These are phyloP conservation scores for Paradisaea rubra DNA, from an alignment of 2,113 vertebrate species.

Conservation along the genomic window DNA sequence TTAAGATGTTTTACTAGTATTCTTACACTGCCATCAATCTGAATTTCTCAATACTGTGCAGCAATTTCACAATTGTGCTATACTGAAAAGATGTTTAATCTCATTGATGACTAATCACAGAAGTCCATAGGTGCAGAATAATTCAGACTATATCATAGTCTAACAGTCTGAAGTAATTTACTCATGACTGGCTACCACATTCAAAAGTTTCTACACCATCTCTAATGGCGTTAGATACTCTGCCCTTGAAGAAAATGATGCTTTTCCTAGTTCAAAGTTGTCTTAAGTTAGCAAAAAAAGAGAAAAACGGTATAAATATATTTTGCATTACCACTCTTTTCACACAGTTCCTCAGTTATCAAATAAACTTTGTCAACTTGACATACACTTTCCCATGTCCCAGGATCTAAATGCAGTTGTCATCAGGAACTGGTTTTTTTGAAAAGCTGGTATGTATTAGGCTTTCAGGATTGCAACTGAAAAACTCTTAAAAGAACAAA, in stretches of 20 bases:
- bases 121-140: not conserved
- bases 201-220: not conserved
- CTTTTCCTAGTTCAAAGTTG: not conserved
- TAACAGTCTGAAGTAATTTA: not conserved
- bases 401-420: not conserved
- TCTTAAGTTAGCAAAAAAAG: not conserved
- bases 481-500: not conserved
- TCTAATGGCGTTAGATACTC: not conserved
- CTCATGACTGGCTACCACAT: not conserved
- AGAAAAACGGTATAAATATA: not conserved
- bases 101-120: not conserved
- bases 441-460: not conserved
- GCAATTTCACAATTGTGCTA: not conserved
- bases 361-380: not conserved
- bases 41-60: not conserved
- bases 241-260: not conserved
- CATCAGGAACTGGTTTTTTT: not conserved
- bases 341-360: not conserved
- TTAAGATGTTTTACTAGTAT: not conserved
- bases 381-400: not conserved
- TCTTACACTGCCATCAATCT: not conserved
- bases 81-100: not conserved
- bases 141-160: not conserved
- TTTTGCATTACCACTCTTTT: not conserved
- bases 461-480: not conserved